Percentiles rank a stretch among this genome's conserved stretches.
Evolutionary conservation across 2,888 invertebrate species (phyloP).

Genomic region (Micropterix aruncella): DNA sequence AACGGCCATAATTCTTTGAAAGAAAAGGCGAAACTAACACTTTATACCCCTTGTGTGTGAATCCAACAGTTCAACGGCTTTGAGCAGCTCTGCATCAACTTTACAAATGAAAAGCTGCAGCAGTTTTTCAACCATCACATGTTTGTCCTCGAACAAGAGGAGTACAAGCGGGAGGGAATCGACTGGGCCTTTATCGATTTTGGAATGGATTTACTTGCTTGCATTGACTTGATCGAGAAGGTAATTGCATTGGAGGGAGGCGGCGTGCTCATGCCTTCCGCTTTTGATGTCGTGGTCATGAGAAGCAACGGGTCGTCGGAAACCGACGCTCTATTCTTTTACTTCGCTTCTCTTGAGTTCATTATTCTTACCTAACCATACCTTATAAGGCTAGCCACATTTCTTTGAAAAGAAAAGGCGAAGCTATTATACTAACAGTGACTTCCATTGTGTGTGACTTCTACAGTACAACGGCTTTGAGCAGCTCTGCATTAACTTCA

Average conservation of each 20-base stretch:
- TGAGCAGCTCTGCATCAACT: constrained; percentile 97
- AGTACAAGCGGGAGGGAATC: constrained; percentile 89
- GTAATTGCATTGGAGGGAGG: constrained; percentile 39
- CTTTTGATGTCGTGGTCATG: too few relatives aligned
- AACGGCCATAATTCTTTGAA: background rate
- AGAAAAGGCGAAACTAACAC: constrained; percentile 8
- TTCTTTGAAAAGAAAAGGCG: background rate
- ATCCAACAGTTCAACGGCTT: constrained; percentile 75
- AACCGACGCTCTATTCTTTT: too few relatives aligned
- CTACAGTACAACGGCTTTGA: constrained; percentile 80
- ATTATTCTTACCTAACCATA: too few relatives aligned
- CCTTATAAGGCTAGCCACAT: too few relatives aligned
- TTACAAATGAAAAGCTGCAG: constrained; percentile 95
- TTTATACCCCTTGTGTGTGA: constrained; percentile 8
- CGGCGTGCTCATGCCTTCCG: constrained; percentile 3
- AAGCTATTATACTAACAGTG: constrained; percentile 8
- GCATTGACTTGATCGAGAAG: constrained; percentile 93
- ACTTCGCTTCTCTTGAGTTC: too few relatives aligned
- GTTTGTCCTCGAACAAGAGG: constrained; percentile 96
- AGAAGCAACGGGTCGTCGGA: too few relatives aligned
- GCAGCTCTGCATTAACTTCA: constrained; percentile 90
- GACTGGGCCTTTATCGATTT: constrained; percentile 95
- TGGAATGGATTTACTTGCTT: constrained; percentile 91
- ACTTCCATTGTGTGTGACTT: constrained; percentile 16
- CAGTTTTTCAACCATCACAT: constrained; percentile 99